Base-by-base conservation (phyloP, 2,888 invertebrate species). In the Unio pictorum region DNA sequence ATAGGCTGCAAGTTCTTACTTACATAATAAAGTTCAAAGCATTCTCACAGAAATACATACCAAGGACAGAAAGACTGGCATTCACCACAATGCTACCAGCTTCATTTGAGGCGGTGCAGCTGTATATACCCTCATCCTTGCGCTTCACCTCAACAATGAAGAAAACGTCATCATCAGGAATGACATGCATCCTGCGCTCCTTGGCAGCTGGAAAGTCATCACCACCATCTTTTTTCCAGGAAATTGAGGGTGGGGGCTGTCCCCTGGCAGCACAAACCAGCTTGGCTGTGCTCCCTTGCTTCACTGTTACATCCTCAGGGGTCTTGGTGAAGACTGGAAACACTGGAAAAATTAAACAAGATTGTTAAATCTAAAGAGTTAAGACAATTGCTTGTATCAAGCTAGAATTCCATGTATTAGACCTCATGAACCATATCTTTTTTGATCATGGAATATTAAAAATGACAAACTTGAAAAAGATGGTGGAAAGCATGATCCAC, bases 231-330 rank as follows among this genome's bases (percentile, higher is more conserved):
- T 90, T 90, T 77, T 87, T 84, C 89, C 89, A 89, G 3, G 88
- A 81, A 59, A 90, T 87, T 64, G 75, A 81, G 26, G 98, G 98
- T 64, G 93, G 91, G 0, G 98, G 97, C 86, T 95, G 94, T 1
- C 97, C 98, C 71, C 93, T 93, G 4, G 97, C 98, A 20, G 96
- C 95, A 92, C 98, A 98, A 86, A 96, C 96, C 54, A 98, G 92
- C 69, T 94, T 94, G 0, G 96, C 97, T 20, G 94, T 95, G 77
- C 94, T 94, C 15, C 97, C 96, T 23, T 95, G 94, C 87, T 94
- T 94, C 5, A 95, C 94, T 0, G 95, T 95, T 6, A 97, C 93
- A 90, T 97, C 95, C 63, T 92, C 92, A 0, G 98, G 97, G 69
- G 93, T 94, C 91, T 95, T 95, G 45, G 93, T 92, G 89, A 98